Conservation (phyloP, 2,797 vertebrate species). For the Hypotaenidia philippensis region DNA sequence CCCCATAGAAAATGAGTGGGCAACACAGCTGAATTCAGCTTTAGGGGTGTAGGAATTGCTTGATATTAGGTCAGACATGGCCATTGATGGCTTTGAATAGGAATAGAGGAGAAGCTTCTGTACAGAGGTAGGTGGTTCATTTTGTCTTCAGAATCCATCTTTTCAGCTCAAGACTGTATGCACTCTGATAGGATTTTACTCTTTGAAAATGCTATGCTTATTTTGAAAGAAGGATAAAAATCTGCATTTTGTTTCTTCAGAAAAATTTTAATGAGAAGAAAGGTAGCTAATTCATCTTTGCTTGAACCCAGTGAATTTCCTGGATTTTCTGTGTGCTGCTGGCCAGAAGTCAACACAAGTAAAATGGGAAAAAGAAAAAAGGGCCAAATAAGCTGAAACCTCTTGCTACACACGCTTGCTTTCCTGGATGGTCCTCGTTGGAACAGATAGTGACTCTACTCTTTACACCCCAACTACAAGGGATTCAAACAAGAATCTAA, state of each 20-base stretch:
- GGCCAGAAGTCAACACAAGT: neutral
- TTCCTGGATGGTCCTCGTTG: neutral
- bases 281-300: neutral
- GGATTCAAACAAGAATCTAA: neutral
- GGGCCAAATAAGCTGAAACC: neutral
- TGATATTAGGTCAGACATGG: neutral
- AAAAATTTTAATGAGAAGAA: neutral
- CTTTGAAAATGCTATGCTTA: neutral
- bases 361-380: neutral
- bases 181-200: neutral
- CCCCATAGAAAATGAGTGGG: neutral
- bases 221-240: neutral
- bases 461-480: neutral
- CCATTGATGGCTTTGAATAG: neutral
- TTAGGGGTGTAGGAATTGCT: neutral
- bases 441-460: neutral
- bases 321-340: neutral
- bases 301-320: neutral
- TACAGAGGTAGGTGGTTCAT: neutral
- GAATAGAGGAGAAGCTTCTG: neutral
- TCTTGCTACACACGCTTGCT: neutral
- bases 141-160: neutral
- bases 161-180: neutral
- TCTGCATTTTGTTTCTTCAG: too few relatives aligned
- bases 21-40: neutral